These are phyloP conservation scores for Embiotoca jacksoni DNA, from an alignment of 2,113 vertebrate genomes.

Conservation along the genomic window DNA sequence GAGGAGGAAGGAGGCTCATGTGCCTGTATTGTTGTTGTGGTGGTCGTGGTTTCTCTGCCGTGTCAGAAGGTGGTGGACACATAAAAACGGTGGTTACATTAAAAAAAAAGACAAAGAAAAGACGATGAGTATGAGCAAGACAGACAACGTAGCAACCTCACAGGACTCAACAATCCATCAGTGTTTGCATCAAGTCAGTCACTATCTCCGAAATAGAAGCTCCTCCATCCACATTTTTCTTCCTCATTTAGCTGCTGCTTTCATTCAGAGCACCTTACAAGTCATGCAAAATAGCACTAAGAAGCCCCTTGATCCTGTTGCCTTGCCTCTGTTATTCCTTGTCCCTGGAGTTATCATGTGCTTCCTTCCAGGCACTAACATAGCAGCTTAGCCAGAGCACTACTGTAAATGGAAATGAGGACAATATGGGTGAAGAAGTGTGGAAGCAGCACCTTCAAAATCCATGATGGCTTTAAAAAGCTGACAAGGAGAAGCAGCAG, in stretches of 20 bases:
- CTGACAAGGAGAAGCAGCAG: constrained; percentile 41
- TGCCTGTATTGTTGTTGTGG: constrained; percentile 4
- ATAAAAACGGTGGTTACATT: constrained; percentile 26
- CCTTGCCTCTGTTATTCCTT: constrained; percentile 6
- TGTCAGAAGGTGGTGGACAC: constrained; percentile 18
- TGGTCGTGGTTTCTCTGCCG: constrained; percentile 35
- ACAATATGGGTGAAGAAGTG: constrained; percentile 53
- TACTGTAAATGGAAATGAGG: constrained; percentile 59
- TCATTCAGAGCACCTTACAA: constrained; percentile 41
- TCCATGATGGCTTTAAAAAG: constrained; percentile 43
- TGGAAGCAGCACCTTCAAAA: constrained; percentile 47
- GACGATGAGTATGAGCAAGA: constrained; percentile 19
- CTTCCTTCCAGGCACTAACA: constrained; percentile 42
- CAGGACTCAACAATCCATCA: constrained; percentile 10
- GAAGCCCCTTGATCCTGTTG: constrained; percentile 27
- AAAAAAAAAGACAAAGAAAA: constrained; percentile 43
- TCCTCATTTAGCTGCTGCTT: constrained; percentile 32
- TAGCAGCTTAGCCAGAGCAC: constrained; percentile 44
- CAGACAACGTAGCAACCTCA: constrained; percentile 4
- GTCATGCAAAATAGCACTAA: constrained; percentile 26
- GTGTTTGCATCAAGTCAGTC: constrained; percentile 23
- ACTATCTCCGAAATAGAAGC: constrained; percentile 11
- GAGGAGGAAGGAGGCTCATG: constrained; percentile 27
- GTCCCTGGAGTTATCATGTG: constrained; percentile 48
- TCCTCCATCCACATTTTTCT: constrained; percentile 3